Conservation (phyloP, 2,888 invertebrate species). For the Heteromyza rotundicornis region DNA sequence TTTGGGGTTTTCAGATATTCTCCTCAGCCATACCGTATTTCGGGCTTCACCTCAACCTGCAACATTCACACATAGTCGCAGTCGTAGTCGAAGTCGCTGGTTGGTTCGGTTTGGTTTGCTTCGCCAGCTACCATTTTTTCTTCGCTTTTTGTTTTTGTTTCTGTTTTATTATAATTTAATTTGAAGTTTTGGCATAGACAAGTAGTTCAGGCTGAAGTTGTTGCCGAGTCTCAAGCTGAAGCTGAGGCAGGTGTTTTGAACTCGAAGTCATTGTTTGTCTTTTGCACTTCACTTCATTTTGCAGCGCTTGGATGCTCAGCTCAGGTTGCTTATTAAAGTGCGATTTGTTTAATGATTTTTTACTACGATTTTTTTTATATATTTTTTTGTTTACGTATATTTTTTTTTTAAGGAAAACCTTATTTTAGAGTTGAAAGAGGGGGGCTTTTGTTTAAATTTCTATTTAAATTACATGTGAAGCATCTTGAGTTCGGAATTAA, state of each 20-base stretch:
- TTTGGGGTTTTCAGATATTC: constrained; percentile 50
- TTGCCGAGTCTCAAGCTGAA: neutral
- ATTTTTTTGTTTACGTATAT: neutral
- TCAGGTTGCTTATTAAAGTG: constrained; percentile 51
- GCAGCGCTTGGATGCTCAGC: constrained; percentile 48
- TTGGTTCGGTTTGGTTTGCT: no score
- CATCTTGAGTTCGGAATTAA: constrained; percentile 51
- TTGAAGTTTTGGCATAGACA: constrained; percentile 7
- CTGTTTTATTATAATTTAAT: constrained; percentile 10
- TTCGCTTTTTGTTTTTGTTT: constrained; percentile 4
- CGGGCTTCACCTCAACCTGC: neutral
- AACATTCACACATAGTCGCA: neutral
- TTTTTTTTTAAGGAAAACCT: constrained; percentile 12
- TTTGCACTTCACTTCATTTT: constrained; percentile 57
- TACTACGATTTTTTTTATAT: constrained; percentile 32
- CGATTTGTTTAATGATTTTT: constrained; percentile 59
- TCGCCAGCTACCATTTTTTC: no score
- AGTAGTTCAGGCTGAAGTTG: neutral
- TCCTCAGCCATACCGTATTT: constrained; percentile 26
- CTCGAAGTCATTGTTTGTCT: constrained; percentile 43
- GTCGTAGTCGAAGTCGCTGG: neutral
- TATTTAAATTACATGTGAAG: constrained; percentile 50
- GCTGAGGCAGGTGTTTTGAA: constrained; percentile 32
- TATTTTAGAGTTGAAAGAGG: neutral
- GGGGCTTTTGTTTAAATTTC: constrained; percentile 45